Evolutionary conservation across 1,140 invertebrate species (phyloP), one percentile per base, ranked within the genome.

Genomic region (Camponotus floridanus): DNA sequence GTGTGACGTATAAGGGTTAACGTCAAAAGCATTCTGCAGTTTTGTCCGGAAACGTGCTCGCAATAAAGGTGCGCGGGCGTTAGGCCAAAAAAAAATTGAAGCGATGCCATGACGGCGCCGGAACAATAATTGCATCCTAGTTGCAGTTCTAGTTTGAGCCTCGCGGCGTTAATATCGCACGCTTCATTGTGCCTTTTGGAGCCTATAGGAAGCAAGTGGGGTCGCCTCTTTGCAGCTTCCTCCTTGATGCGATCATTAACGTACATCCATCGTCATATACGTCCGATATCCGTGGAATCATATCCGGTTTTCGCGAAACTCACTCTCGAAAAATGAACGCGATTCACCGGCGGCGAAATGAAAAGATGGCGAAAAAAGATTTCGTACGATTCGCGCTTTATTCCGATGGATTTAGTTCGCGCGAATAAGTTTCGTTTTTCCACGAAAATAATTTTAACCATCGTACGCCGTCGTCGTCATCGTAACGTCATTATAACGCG

Each of bases 151-250:
- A 55, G 68, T 51, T 51, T 31, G 18, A 3, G 55, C 55, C 51
- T 71, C 64, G 76, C 76, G 51, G 65, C 84, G 57, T 80, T 80
- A 86, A 86, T 80, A 86, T 86, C 45, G 61, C 31, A 65, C 59
- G 65, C 59, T 86, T 86, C 71, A 78, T 86, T 70, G 74, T 31
- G 9, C 51, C 26, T 73, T 81, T 73, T 61, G 67, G 39, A 59
- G 11, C 42, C 15, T 26, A 26, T 51, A 26, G 4, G 7, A 64
- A 51, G 26, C 70, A 64, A 74, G 48, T 62, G 26, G 57, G 39
- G 36, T 6, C 59, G 18, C 3, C 18, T 13, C 57, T 84, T 31
- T 33, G 18, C n/a, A 7, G 33, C 3, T 42, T 21, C 36, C 15
- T 74, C 31, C 57, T 62, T 51, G 55, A 71, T 45, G 9, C 31